Conservation (phyloP, 2,888 invertebrate genomes). For the Drosophila fulvimacula region DNA sequence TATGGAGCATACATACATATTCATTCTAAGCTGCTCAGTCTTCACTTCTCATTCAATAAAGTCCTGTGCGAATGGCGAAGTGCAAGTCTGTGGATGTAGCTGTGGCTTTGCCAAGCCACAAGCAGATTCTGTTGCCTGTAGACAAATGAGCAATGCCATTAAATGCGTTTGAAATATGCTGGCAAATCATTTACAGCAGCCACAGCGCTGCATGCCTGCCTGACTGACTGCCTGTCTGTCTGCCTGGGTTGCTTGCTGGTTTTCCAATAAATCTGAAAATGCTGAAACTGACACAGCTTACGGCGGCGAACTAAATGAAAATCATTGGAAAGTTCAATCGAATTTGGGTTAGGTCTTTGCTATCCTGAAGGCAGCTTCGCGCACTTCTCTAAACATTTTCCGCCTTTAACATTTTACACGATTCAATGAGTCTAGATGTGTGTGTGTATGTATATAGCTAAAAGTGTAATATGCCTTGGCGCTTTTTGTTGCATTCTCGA, state of each 20-base stretch:
- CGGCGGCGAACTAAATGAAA: slow-evolving; percentile 43
- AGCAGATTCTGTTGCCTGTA: slow-evolving; percentile 54
- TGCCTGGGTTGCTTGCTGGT: slow-evolving; percentile 18
- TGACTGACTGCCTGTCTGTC: not conserved
- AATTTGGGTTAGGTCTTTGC: slow-evolving; percentile 15
- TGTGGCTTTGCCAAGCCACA: slow-evolving; percentile 34
- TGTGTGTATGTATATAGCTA: not conserved
- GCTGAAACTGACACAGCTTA: slow-evolving; percentile 40
- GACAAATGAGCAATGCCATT: slow-evolving; percentile 73
- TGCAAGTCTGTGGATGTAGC: slow-evolving; percentile 38
- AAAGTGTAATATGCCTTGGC: not conserved
- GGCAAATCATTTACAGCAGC: slow-evolving; percentile 66
- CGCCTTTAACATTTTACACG: slow-evolving; percentile 12
- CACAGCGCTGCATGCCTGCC: slow-evolving; percentile 17
- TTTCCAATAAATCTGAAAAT: slow-evolving; percentile 61
- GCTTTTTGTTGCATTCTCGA: slow-evolving; percentile 12
- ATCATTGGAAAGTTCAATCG: slow-evolving; percentile 14
- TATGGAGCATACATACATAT: slow-evolving; percentile 8
- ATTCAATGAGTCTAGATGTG: not conserved
- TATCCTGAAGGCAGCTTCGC: not conserved
- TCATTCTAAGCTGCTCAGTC: slow-evolving; percentile 8
- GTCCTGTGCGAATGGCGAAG: slow-evolving; percentile 22
- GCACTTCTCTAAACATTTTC: slow-evolving; percentile 20
- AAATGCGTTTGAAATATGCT: slow-evolving; percentile 74
- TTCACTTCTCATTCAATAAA: slow-evolving; percentile 24